A percentile compares a stretch with the other conserved stretches of the same genome.
phyloP scores from a whole-genome alignment of 1,140 invertebrate species.

The Agrypnia vestita region DNA sequence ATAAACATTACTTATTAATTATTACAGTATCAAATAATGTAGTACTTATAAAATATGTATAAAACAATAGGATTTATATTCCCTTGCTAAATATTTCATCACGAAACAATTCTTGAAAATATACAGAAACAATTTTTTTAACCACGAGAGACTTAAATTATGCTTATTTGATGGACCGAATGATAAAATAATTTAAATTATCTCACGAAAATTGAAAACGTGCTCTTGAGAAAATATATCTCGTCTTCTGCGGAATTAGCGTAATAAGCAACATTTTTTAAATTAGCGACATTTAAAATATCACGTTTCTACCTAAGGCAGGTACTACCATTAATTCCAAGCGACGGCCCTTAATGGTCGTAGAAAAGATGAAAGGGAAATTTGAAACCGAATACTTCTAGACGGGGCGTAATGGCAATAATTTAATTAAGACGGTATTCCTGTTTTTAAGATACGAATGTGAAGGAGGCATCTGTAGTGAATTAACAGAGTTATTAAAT shows the following conservation, averaged over 20 bases:
- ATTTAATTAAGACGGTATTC: conserved; percentile 39
- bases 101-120: too few species aligned
- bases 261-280: conserved; percentile 35
- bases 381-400: conserved; percentile 15
- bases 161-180: conserved; percentile 14
- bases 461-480: conserved; percentile 1
- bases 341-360: conserved; percentile 19
- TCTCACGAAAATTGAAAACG: conserved; percentile 33
- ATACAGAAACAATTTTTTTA: not conserved
- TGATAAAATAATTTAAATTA: conserved; percentile 26
- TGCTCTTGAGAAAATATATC: conserved; percentile 18
- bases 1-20: too few species aligned
- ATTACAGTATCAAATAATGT: too few species aligned
- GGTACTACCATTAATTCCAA: conserved; percentile 9
- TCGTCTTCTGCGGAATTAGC: conserved; percentile 21
- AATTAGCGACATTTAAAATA: conserved; percentile 43
- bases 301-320: conserved; percentile 17
- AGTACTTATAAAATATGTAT: too few species aligned
- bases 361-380: conserved; percentile 27
- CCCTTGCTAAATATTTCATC: too few species aligned
- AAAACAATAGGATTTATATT: too few species aligned
- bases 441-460: conserved; percentile 26
- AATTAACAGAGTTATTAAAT: conserved; percentile 33
- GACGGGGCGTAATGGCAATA: conserved; percentile 13
- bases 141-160: conserved; percentile 7